These are phyloP conservation scores for Tyria jacobaeae DNA, from an alignment of 2,888 invertebrate genomes.

Conservation along the genomic window DNA sequence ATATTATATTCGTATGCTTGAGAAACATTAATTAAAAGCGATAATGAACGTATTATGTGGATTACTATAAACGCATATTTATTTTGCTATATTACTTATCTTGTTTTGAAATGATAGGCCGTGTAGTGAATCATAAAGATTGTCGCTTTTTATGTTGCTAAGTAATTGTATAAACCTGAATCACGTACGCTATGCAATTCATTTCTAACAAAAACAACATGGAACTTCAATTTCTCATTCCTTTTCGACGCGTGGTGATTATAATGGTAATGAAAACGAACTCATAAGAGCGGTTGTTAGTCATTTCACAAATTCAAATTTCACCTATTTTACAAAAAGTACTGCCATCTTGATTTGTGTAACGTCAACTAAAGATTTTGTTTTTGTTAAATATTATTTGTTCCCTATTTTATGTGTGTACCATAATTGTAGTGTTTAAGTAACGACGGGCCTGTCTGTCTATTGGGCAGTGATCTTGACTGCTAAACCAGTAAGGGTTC, in stretches of 20 bases:
- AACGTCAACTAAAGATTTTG: too few species aligned
- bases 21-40: background rate
- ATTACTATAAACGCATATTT: conserved; percentile 4
- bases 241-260: background rate
- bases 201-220: background rate
- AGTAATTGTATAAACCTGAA: conserved; percentile 6
- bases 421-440: too few species aligned
- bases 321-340: too few species aligned
- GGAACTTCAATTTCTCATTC: background rate
- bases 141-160: conserved; percentile 1
- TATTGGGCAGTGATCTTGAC: too few species aligned
- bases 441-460: too few species aligned
- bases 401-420: too few species aligned
- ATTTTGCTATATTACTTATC: conserved; percentile 6
- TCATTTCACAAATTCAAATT: too few species aligned
- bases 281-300: background rate
- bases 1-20: background rate
- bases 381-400: too few species aligned
- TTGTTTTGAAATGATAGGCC: background rate
- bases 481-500: too few species aligned
- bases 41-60: background rate
- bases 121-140: conserved; percentile 2
- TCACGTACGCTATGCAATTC: background rate
- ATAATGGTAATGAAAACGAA: background rate
- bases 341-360: too few species aligned